A percentile compares a stretch with the other conserved stretches of the same genome.
These are phyloP conservation scores for Drosophila basisetae DNA, from an alignment of 2,888 invertebrate species.

Conservation along the genomic window DNA sequence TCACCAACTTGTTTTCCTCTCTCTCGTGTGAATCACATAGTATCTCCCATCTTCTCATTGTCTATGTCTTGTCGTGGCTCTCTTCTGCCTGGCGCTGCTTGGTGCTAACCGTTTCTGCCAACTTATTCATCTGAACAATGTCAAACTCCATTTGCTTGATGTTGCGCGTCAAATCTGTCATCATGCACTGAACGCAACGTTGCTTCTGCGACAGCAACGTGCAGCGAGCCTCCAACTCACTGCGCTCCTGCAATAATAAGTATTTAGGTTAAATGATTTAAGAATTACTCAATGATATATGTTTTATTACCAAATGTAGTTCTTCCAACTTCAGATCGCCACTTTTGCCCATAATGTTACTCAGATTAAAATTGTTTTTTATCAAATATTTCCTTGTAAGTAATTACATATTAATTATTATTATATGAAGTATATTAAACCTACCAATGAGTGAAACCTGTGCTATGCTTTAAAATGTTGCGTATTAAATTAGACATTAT, in stretches of 20 bases:
- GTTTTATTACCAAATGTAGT: constrained; percentile 21
- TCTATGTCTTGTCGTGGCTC: constrained; percentile 29
- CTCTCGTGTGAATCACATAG: constrained; percentile 18
- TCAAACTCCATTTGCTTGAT: constrained; percentile 65
- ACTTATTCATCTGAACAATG: constrained; percentile 7
- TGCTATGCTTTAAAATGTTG: constrained; percentile 40
- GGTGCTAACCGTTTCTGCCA: background rate
- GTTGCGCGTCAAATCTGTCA: constrained; percentile 61
- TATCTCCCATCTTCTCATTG: background rate
- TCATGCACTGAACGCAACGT: constrained; percentile 38
- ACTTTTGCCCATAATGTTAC: constrained; percentile 22
- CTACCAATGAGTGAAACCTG: constrained; percentile 32
- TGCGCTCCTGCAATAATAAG: constrained; percentile 38
- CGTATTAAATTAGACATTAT: constrained; percentile 45
- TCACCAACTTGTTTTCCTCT: constrained; percentile 26
- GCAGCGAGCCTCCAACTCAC: constrained; percentile 18
- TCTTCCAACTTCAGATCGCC: constrained; percentile 46
- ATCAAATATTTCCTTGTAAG: constrained; percentile 40
- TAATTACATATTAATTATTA: too few relatives aligned
- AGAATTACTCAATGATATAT: background rate
- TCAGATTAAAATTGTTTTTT: constrained; percentile 42
- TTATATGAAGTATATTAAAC: background rate
- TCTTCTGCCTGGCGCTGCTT: background rate
- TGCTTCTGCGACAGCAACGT: constrained; percentile 37
- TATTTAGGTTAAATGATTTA: background rate